These are phyloP conservation scores for Aldabrachelys gigantea DNA, from an alignment of 2,113 vertebrate species.

Conservation along the genomic window DNA sequence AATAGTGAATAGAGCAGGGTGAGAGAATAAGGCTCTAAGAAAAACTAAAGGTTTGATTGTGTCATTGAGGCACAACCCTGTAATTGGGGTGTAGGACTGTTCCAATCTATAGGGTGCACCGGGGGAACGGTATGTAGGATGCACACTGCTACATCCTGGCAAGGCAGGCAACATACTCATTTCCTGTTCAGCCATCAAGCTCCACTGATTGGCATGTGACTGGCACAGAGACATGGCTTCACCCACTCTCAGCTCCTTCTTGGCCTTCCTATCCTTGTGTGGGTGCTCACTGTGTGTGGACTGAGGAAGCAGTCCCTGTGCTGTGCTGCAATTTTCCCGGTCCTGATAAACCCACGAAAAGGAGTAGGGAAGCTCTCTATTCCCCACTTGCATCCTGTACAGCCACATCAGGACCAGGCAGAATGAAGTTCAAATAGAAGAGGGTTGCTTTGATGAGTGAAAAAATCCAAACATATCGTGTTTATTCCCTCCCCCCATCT, in stretches of 20 bases:
- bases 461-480: fast-evolving
- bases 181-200: fast-evolving
- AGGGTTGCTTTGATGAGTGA: not conserved
- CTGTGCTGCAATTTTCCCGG: not conserved
- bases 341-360: not conserved
- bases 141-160: not conserved
- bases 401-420: not conserved
- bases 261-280: not conserved
- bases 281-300: fast-evolving
- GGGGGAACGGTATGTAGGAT: not conserved
- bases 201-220: fast-evolving
- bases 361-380: not conserved
- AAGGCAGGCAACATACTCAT: fast-evolving
- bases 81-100: not conserved
- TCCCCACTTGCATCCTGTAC: not conserved
- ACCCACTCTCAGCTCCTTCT: fast-evolving
- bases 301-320: not conserved
- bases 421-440: not conserved
- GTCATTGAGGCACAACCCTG: fast-evolving
- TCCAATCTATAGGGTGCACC: fast-evolving
- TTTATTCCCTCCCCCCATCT: not conserved
- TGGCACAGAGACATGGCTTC: fast-evolving
- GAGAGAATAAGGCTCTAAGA: not conserved
- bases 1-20: not conserved
- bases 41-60: not conserved